A percentile compares a stretch with the other conserved stretches of the same genome.
Conservation (phyloP, 2,888 invertebrate species). For the Andrena trimmerana region DNA sequence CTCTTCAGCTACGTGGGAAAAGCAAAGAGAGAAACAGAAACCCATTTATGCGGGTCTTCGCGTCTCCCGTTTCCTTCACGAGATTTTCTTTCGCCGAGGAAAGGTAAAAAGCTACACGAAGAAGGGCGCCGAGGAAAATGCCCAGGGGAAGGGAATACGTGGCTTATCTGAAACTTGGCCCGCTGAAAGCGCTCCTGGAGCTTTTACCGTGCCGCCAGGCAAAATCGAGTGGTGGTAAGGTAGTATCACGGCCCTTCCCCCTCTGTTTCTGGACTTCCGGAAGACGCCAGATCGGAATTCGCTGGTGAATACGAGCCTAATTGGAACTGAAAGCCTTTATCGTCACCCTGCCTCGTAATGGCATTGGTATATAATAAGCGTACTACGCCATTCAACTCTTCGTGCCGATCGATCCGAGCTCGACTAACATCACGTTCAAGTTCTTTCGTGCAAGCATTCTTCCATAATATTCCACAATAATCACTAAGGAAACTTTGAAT, state of each 20-base stretch:
- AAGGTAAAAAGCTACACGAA: slow-evolving; percentile 5
- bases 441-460: too few species aligned
- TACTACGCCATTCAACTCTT: slow-evolving; percentile 1
- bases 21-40: slow-evolving; percentile 8
- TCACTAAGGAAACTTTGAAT: too few species aligned
- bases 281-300: slow-evolving; percentile 27
- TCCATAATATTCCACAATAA: too few species aligned
- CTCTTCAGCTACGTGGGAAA: slow-evolving; percentile 7
- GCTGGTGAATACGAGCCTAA: slow-evolving; percentile 49
- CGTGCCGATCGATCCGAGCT: not conserved
- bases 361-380: slow-evolving; percentile 26
- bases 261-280: slow-evolving; percentile 28
- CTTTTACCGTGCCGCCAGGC: slow-evolving; percentile 47
- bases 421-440: too few species aligned
- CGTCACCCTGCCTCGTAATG: slow-evolving; percentile 26
- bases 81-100: not conserved
- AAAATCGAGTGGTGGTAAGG: slow-evolving; percentile 54
- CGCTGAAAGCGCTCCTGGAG: slow-evolving; percentile 35
- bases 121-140: slow-evolving; percentile 2
- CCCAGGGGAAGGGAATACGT: slow-evolving; percentile 33
- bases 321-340: slow-evolving; percentile 40
- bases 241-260: slow-evolving; percentile 1
- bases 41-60: not conserved
- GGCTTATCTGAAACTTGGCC: slow-evolving; percentile 62
- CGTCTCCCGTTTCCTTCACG: not conserved